phyloP scores from a whole-genome alignment of 2,888 invertebrate species.

The Pinctada fucata region DNA sequence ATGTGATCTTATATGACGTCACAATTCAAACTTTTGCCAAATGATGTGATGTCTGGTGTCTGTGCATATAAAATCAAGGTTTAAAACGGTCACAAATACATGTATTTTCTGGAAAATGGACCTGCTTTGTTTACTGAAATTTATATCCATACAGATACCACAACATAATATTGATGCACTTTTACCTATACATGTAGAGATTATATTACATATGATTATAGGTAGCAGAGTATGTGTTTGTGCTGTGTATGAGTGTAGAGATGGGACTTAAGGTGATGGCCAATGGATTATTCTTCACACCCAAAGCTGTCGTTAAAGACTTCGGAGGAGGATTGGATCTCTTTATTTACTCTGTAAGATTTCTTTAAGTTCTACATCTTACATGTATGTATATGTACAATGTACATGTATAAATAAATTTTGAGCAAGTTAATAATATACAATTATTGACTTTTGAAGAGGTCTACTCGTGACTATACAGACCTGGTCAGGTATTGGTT shows the following conservation, averaged over 20 bases:
- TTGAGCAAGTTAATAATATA: no score
- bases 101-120: slow-evolving; percentile 85
- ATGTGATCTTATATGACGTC: no score
- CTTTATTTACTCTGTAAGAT: slow-evolving; percentile 93
- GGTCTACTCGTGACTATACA: no score
- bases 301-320: slow-evolving; percentile 98
- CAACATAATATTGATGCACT: background rate
- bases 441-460: no score
- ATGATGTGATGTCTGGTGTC: no score
- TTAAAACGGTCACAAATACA: background rate
- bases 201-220: slow-evolving; percentile 55
- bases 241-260: slow-evolving; percentile 98
- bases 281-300: slow-evolving; percentile 98
- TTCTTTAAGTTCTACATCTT: background rate
- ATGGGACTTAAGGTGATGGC: slow-evolving; percentile 96
- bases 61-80: no score
- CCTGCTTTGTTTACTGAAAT: background rate
- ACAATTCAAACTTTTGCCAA: background rate
- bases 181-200: background rate
- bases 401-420: no score
- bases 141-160: background rate
- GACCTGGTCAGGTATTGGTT: no score
- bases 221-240: slow-evolving; percentile 96
- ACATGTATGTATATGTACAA: background rate
- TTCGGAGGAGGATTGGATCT: slow-evolving; percentile 97